Evolutionary conservation across 2,797 vertebrate species (phyloP), one percentile per base, ranked within the genome.

Genomic region (Sebastes vulpes): DNA sequence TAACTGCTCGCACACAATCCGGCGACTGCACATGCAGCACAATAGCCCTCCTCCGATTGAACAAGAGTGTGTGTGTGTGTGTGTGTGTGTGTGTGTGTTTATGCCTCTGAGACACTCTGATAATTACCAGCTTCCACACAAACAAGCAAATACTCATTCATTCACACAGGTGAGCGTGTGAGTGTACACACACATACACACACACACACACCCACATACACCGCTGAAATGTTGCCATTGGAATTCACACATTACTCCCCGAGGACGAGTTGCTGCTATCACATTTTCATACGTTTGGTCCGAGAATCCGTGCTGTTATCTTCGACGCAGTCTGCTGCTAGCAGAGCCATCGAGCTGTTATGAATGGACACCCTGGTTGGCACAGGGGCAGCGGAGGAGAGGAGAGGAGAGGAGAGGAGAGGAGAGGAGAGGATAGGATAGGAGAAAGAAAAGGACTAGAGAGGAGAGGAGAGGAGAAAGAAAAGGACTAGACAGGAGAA

Each of bases 81-180:
- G 77, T 78, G 60, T 78, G 60, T 65, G 81, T 77, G 81, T 89
- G 88, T 89, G 77, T 78, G 60, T 65, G 81, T 78, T 11, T 35
- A 54, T 12, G 38, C 72, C 50, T 67, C 53, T 59, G 69, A 86
- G 81, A 77, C 78, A 67, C 48, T 61, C 58, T 53, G 72, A 89
- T 92, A 89, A 90, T 92, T 77, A 79, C 60, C 64, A 35, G 77
- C 78, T 86, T 88, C 70, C 69, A 84, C 69, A 68, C 77, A 74
- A 79, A 83, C 56, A 57, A 72, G 71, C 80, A 86, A 66, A 77
- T 60, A 71, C 29, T 56, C 70, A 77, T 82, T 83, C 64, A 78
- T 83, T 87, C 81, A 71, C 70, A 85, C 83, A 87, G 88, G 82
- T 91, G 80, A 83, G 26, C 20, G 53, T 75, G 53, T 69, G 60